Evolutionary conservation across 2,113 vertebrate species (phyloP).

Genomic region (Hippopotamus amphibius): DNA sequence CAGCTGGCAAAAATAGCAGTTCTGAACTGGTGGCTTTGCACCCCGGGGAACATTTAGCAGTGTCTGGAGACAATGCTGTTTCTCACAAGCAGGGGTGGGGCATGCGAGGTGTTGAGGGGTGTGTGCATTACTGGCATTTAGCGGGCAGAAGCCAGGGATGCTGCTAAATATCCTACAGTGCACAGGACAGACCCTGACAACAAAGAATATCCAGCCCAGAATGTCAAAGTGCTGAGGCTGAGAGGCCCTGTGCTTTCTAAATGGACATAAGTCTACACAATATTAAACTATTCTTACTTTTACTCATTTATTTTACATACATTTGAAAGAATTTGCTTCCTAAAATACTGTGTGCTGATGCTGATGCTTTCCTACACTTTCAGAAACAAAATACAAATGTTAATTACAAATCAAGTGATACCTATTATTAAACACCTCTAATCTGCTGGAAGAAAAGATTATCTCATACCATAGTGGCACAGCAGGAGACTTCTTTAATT

Average conservation of each 20-base stretch:
- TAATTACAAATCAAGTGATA: constrained; percentile 65
- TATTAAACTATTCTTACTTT: not conserved
- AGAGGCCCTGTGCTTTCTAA: not conserved
- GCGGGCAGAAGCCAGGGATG: not conserved
- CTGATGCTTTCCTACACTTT: constrained; percentile 11
- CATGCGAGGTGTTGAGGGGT: not conserved
- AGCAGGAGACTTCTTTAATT: not conserved
- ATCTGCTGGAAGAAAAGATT: constrained; percentile 52
- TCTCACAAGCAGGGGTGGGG: not conserved
- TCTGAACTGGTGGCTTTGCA: constrained; percentile 21
- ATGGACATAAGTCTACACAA: not conserved
- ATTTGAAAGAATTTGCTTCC: constrained; percentile 14
- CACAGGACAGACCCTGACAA: not conserved
- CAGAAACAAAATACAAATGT: constrained; percentile 54
- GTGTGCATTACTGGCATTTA: not conserved
- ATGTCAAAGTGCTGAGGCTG: not conserved
- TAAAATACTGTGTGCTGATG: constrained; percentile 47
- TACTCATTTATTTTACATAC: constrained; percentile 49
- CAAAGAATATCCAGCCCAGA: not conserved
- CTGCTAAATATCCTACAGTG: not conserved
- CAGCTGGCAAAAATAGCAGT: not conserved
- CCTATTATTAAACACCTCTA: constrained; percentile 20
- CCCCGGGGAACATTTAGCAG: not conserved
- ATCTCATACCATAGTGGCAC: not conserved
- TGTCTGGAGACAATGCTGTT: not conserved